phyloP scores from a whole-genome alignment of 2,797 vertebrate species.

The Malacoraja senta region DNA sequence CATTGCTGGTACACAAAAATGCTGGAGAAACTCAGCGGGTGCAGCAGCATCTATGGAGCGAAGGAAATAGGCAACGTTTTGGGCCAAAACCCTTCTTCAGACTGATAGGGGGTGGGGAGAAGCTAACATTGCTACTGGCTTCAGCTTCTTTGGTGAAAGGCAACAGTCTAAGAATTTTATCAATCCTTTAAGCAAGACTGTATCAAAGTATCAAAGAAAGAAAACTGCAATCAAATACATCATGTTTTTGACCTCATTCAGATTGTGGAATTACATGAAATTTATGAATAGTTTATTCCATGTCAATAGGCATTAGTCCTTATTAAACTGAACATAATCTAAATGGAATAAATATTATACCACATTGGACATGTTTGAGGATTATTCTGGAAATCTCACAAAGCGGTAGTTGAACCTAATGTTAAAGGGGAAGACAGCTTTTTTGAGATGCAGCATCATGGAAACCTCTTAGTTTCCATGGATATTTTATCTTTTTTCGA shows the following conservation, averaged over 20 bases:
- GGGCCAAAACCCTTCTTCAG: no score
- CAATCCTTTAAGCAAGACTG: neutral
- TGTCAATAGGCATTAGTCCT: neutral
- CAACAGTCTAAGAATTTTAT: neutral
- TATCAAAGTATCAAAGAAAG: neutral
- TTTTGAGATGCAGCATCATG: neutral
- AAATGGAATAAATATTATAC: neutral
- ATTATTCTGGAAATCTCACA: neutral
- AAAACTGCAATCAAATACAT: neutral
- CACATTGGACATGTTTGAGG: neutral
- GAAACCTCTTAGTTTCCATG: neutral
- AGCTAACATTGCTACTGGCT: neutral
- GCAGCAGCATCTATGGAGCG: no score
- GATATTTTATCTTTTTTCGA: neutral
- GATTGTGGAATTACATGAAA: neutral
- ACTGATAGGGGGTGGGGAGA: no score
- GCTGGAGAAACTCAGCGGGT: no score
- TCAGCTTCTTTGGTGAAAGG: neutral
- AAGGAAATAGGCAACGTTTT: no score
- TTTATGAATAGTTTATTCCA: neutral
- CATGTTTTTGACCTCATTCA: neutral
- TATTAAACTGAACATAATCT: constrained; percentile 8
- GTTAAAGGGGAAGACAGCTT: neutral
- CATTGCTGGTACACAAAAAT: no score
- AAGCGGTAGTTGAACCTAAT: neutral